Base-by-base conservation (phyloP, 2,888 invertebrate genomes). In the Drosophila limbata region DNA sequence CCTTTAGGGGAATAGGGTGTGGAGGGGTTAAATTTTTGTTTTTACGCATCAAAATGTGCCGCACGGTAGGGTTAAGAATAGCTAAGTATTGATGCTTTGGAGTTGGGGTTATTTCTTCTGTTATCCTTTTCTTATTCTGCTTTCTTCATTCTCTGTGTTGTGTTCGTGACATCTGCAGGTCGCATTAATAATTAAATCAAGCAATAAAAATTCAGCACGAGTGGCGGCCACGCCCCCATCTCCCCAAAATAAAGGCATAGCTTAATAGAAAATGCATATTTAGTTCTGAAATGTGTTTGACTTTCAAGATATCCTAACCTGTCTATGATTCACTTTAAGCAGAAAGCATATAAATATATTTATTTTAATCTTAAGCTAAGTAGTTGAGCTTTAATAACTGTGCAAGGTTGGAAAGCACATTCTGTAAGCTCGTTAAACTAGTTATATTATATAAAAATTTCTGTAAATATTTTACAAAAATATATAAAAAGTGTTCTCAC, bases 121-220 rank as follows among this genome's bases (percentile, higher is more conserved):
- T n/a, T n/a, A 21, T 42, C n/a, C 35, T 47, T 47, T 21, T 31
- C 33, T 9, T 33, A 13, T 48, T 48, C 42, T 42, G 15, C 9
- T 33, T 35, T 21, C 47, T 47, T 39, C 21, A 33, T 11, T 17
- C 37, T 50, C 39, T 51, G 19, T 33, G 55, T 68, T 59, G 53
- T 67, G 86, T 89, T 87, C 86, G 86, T 86, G 86, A 88, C 89
- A 89, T 89, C 89, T 86, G 86, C 89, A 89, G 81, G 88, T 84
- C 81, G 83, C 88, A 86, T 86, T 89, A 86, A 89, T 86, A 89
- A 89, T 86, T 86, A 86, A 86, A 89, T 85, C 89, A 85, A 88
- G 86, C 83, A 84, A 89, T 86, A 86, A 88, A 89, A 86, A 86
- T 86, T 86, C 86, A 88, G 85, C 83, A 88, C 87, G 86, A 89